These are phyloP conservation scores for Odontocerum albicorne DNA, from an alignment of 2,888 invertebrate genomes.

Conservation along the genomic window DNA sequence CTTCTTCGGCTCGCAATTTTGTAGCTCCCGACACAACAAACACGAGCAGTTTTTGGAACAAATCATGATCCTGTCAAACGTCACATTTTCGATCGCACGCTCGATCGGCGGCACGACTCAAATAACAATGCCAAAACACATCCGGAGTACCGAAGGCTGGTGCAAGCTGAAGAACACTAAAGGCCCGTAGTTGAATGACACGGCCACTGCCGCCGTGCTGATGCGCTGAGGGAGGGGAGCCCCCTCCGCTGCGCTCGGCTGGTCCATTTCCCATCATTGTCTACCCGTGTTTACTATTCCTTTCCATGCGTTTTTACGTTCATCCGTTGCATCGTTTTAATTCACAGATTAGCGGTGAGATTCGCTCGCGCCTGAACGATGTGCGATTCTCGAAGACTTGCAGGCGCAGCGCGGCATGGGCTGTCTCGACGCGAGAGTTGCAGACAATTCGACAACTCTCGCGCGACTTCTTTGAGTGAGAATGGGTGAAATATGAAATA, in stretches of 20 bases:
- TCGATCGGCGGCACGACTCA: conserved; percentile 9
- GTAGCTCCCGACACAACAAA: conserved; percentile 73
- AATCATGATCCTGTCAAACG: conserved; percentile 53
- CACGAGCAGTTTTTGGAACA: conserved; percentile 74
- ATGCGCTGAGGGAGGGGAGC: conserved; percentile 38
- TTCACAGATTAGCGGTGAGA: conserved; percentile 38
- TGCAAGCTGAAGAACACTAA: conserved; percentile 23
- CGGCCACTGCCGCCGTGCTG: conserved; percentile 26
- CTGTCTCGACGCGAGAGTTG: no score
- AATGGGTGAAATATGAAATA: no score
- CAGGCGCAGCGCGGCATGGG: no score
- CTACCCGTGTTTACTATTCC: conserved; percentile 41
- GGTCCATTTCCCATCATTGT: conserved; percentile 44
- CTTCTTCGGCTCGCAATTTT: conserved; percentile 60
- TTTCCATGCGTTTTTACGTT: conserved; percentile 31
- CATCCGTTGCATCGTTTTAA: conserved; percentile 35
- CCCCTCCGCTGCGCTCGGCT: conserved; percentile 42
- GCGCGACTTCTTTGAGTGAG: no score
- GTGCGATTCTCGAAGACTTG: no score
- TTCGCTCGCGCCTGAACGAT: no score
- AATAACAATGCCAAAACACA: conserved; percentile 30
- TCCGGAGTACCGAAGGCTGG: conserved; percentile 19
- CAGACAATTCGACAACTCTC: no score
- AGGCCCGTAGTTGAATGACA: conserved; percentile 23
- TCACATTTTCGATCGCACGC: conserved; percentile 23